Percentiles rank a stretch among this genome's conserved stretches.
Conservation (phyloP, 2,113 vertebrate genomes). For the Passer domesticus region DNA sequence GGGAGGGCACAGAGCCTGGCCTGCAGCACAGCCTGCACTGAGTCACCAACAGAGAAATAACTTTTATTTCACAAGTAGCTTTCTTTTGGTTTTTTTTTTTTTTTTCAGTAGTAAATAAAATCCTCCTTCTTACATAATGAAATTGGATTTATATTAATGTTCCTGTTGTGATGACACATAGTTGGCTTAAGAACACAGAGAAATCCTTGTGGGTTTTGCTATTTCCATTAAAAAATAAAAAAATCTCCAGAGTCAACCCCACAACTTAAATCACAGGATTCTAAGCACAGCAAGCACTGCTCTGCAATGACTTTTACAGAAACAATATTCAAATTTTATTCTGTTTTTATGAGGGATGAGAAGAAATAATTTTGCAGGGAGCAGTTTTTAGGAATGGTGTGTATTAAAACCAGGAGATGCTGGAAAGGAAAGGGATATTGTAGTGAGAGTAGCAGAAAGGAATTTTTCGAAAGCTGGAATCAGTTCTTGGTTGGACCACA, state of each 20-base stretch:
- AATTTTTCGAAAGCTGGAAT: background rate
- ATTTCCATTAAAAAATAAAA: background rate
- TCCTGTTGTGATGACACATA: conserved; percentile 42
- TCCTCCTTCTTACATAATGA: conserved; percentile 47
- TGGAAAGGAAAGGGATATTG: background rate
- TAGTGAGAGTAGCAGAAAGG: background rate
- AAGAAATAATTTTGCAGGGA: background rate
- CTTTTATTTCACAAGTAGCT: background rate
- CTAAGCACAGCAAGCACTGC: background rate
- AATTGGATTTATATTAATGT: conserved; percentile 45
- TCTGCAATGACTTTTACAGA: background rate
- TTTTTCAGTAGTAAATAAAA: conserved; percentile 49
- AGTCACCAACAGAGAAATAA: background rate
- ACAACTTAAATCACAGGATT: background rate
- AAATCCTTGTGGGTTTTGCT: conserved; percentile 42
- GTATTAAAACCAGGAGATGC: background rate
- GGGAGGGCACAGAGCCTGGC: background rate
- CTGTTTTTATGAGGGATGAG: background rate
- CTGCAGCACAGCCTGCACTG: background rate
- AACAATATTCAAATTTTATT: background rate
- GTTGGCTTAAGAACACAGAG: conserved; percentile 55
- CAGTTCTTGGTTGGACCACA: background rate
- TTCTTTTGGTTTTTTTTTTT: background rate
- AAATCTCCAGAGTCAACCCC: background rate
- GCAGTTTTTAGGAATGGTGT: background rate